These are phyloP conservation scores for Xylota sylvarum DNA, from an alignment of 2,888 invertebrate species.

Conservation along the genomic window DNA sequence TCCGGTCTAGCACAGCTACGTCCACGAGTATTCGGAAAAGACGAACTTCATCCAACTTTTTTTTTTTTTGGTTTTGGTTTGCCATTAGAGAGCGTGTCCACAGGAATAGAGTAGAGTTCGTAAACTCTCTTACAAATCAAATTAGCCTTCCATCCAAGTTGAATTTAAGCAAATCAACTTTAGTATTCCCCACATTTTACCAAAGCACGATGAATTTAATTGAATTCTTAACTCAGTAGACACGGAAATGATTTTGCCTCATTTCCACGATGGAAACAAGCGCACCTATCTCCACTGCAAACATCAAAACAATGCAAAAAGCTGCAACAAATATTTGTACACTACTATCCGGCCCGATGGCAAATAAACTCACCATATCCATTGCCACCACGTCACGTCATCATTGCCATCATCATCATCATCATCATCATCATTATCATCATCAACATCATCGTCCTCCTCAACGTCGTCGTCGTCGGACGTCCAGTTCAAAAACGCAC, in stretches of 20 bases:
- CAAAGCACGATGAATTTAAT: slow-evolving; percentile 32
- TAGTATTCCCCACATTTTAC: background rate
- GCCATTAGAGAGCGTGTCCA: no score
- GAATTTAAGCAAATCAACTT: slow-evolving; percentile 27
- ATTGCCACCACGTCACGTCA: slow-evolving; percentile 48
- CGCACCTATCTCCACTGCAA: slow-evolving; percentile 35
- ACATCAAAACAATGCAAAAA: slow-evolving; percentile 67
- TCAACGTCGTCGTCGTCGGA: background rate
- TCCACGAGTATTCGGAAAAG: no score
- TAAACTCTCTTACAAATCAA: background rate
- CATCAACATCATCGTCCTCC: background rate
- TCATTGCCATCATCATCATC: slow-evolving; percentile 39
- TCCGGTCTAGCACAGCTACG: no score
- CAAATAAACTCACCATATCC: slow-evolving; percentile 54
- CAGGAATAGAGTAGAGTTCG: no score
- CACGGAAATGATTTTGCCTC: slow-evolving; percentile 56
- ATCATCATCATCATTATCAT: slow-evolving; percentile 3
- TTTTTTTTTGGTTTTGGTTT: no score
- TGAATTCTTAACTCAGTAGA: slow-evolving; percentile 58
- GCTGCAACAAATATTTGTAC: slow-evolving; percentile 71
- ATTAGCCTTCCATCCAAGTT: background rate
- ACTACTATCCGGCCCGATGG: slow-evolving; percentile 51
- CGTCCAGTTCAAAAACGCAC: slow-evolving; percentile 48
- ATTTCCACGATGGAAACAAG: slow-evolving; percentile 47
- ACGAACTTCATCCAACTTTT: no score